phyloP scores from a whole-genome alignment of 2,113 vertebrate genomes.

The human (Homo sapiens) region GRCh38 chr17:37539001-37539500 shows the following conservation, averaged over 20 bases:
- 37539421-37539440: too few species aligned
- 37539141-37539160: not conserved
- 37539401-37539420: too few species aligned
- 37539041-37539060: not conserved
- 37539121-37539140: not conserved
- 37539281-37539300: not conserved
- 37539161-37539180: rapidly evolving
- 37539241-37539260: slow-evolving; percentile 90
- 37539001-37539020: not conserved
- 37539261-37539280: slow-evolving; percentile 24
- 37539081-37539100: not conserved
- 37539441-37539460: too few species aligned
- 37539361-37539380: not conserved
- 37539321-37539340: not conserved
- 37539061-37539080: not conserved
- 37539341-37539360: not conserved
- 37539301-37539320: not conserved
- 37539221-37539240: slow-evolving; percentile 97
- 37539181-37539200: slow-evolving; percentile 91
- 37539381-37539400: not conserved
- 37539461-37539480: too few species aligned
- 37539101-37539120: not conserved
- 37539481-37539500: too few species aligned
- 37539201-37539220: slow-evolving; percentile 96
- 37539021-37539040: not conserved